phyloP scores from a whole-genome alignment of 2,888 invertebrate genomes.

The Drosophila quinaria region DNA sequence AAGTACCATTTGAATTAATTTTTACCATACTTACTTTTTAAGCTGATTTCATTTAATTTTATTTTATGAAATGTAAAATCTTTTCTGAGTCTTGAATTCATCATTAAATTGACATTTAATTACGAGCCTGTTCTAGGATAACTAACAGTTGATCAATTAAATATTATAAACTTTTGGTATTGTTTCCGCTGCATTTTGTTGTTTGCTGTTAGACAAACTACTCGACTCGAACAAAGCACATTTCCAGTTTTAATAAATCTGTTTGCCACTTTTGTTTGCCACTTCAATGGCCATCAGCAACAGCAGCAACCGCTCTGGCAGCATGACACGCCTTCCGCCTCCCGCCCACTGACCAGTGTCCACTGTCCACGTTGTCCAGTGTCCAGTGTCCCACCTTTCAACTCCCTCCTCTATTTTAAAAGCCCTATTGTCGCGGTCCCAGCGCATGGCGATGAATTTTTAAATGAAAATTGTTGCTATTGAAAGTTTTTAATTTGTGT shows the following conservation, averaged over 20 bases:
- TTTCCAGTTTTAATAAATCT: conserved; percentile 79
- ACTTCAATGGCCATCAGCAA: conserved; percentile 64
- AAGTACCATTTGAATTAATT: no score
- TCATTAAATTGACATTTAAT: no score
- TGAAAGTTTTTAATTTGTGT: conserved; percentile 81
- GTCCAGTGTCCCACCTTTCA: conserved; percentile 1
- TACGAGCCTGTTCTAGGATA: conserved; percentile 3
- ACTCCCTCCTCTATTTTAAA: conserved; percentile 17
- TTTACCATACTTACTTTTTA: no score
- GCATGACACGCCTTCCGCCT: conserved; percentile 3
- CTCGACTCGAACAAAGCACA: conserved; percentile 50
- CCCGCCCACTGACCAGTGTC: neutral
- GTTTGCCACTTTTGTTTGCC: conserved; percentile 70
- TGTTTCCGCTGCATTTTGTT: conserved; percentile 28
- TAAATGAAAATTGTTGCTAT: conserved; percentile 82
- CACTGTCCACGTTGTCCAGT: neutral
- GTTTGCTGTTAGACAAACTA: conserved; percentile 58
- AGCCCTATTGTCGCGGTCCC: conserved; percentile 55
- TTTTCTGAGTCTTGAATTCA: no score
- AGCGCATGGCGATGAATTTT: conserved; percentile 78
- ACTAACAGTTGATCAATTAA: neutral
- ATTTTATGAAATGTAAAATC: no score
- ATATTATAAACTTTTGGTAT: conserved; percentile 2
- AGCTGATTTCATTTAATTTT: no score
- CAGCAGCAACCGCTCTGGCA: conserved; percentile 35